These are phyloP conservation scores for Rhipidura dahli DNA, from an alignment of 2,113 vertebrate species.

Conservation along the genomic window DNA sequence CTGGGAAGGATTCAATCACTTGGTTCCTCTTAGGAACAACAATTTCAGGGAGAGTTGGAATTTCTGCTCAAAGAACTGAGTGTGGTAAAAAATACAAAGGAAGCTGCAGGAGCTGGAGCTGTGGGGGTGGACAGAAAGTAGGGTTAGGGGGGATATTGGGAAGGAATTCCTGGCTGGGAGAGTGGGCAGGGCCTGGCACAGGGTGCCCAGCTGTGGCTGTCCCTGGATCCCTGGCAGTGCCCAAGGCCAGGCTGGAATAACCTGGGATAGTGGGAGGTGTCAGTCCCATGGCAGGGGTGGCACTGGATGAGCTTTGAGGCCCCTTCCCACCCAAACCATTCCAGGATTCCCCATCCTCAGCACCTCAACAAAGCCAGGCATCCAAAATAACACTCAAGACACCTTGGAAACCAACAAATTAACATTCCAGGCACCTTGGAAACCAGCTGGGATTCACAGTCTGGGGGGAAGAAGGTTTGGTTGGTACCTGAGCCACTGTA, in stretches of 20 bases:
- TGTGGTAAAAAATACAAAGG: neutral
- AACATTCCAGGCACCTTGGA: neutral
- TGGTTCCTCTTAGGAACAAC: neutral
- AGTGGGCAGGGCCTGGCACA: neutral
- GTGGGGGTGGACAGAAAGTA: neutral
- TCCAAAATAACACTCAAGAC: neutral
- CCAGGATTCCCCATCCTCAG: neutral
- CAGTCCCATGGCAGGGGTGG: neutral
- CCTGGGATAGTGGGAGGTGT: neutral
- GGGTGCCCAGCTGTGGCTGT: neutral
- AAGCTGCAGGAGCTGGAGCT: neutral
- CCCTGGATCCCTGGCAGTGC: neutral
- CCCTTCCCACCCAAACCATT: neutral
- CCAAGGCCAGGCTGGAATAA: neutral
- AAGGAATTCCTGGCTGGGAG: neutral
- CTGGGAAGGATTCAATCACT: neutral
- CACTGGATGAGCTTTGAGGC: neutral
- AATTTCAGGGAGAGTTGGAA: neutral
- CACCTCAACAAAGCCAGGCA: neutral
- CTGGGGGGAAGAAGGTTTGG: rapidly evolving
- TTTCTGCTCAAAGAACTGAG: neutral
- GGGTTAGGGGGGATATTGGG: neutral
- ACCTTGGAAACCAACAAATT: neutral
- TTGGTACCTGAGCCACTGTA: constrained; percentile 75
- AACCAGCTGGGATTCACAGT: neutral